Conservation (phyloP, 2,797 vertebrate species). For the Furcifer pardalis region DNA sequence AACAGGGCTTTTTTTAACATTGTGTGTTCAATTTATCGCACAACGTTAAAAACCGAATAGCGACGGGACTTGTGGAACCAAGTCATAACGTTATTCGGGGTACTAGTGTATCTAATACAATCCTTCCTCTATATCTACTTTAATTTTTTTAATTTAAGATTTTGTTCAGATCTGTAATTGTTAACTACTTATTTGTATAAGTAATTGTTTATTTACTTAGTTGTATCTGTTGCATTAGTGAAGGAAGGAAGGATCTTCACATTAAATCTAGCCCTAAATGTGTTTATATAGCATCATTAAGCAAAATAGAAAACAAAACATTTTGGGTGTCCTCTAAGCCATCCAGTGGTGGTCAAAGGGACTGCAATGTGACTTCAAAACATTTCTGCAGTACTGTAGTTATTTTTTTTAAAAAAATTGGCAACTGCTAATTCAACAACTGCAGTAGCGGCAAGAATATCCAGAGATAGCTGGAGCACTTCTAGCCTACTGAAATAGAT, state of each 20-base stretch:
- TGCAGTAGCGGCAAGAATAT: neutral
- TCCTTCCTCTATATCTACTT: neutral
- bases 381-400: neutral
- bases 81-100: no score
- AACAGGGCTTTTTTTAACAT: no score
- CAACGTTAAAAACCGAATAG: no score
- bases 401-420: neutral
- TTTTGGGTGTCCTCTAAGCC: neutral
- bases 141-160: neutral
- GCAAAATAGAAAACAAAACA: conserved; percentile 2
- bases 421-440: neutral
- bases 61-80: no score
- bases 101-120: no score
- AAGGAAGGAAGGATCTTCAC: no score
- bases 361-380: rapidly evolving
- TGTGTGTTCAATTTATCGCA: no score
- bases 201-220: no score
- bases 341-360: neutral
- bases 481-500: neutral
- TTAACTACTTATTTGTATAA: no score
- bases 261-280: rapidly evolving
- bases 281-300: conserved; percentile 25
- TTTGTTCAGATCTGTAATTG: neutral
- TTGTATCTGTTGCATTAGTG: no score
- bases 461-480: neutral